Conservation (phyloP, 1,140 invertebrate genomes). For the Neelides sp. region DNA sequence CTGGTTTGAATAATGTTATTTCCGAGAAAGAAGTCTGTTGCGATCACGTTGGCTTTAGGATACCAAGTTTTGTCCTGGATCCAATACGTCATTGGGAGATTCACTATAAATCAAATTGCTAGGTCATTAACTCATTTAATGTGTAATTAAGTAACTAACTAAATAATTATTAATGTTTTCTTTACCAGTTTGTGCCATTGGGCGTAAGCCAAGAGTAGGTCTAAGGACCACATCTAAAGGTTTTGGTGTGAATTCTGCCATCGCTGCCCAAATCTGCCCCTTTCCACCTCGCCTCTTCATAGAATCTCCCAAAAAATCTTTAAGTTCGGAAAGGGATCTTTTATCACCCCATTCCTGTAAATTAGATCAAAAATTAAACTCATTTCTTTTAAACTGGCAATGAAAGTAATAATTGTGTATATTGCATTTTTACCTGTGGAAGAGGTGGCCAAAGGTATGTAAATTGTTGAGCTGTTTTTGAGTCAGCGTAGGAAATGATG, state of each 20-base stretch:
- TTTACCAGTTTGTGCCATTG: constrained; percentile 53
- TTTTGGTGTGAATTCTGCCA: constrained; percentile 65
- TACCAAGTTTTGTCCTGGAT: constrained; percentile 50
- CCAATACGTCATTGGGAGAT: constrained; percentile 45
- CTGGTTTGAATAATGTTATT: constrained; percentile 49
- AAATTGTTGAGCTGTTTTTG: constrained; percentile 30
- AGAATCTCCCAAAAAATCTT: constrained; percentile 43
- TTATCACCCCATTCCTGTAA: constrained; percentile 37
- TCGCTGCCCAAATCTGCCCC: constrained; percentile 51
- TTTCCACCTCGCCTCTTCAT: constrained; percentile 35
- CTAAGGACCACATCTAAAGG: constrained; percentile 52
- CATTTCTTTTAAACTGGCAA: too few species aligned
- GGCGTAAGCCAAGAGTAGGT: constrained; percentile 47
- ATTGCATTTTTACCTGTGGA: constrained; percentile 43
- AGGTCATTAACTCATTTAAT: too few species aligned
- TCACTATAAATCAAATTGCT: too few species aligned
- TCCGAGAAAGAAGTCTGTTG: constrained; percentile 64
- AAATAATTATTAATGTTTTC: too few species aligned
- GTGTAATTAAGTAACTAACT: too few species aligned
- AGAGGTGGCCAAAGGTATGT: constrained; percentile 55
- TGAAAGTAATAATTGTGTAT: neutral
- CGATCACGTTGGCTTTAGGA: constrained; percentile 52
- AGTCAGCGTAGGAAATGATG: constrained; percentile 32
- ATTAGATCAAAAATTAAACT: neutral
- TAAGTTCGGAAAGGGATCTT: constrained; percentile 40